These are phyloP conservation scores for Siniperca scherzeri DNA, from an alignment of 2,797 vertebrate species.

Conservation along the genomic window DNA sequence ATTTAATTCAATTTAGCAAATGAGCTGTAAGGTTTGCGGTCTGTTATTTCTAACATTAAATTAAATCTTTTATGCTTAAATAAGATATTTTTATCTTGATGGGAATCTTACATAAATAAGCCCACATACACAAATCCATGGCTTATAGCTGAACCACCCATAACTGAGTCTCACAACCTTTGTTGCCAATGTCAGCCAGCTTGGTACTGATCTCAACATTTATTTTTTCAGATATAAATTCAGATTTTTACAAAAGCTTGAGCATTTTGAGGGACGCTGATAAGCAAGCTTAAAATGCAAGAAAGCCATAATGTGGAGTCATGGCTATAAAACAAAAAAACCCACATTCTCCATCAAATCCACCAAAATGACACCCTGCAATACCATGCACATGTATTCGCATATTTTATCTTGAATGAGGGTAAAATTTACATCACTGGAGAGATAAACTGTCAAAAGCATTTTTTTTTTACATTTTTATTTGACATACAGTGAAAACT, in stretches of 20 bases:
- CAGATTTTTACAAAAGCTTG: background rate
- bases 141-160: background rate
- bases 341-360: background rate
- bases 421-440: background rate
- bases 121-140: background rate
- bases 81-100: background rate
- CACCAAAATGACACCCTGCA: background rate
- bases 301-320: background rate
- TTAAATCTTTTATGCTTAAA: background rate
- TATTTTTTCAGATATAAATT: background rate
- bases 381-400: background rate
- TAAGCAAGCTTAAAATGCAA: background rate
- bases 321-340: background rate
- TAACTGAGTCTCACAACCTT: background rate
- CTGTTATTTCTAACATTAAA: background rate
- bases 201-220: background rate
- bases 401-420: background rate
- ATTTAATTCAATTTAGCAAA: slow-evolving; percentile 4
- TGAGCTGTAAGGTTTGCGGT: background rate
- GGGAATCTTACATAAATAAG: background rate
- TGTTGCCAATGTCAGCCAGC: background rate
- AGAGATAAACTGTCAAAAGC: too few relatives aligned
- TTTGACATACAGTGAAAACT: background rate
- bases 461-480: background rate
- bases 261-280: too few relatives aligned